Conservation (phyloP, 2,888 invertebrate genomes). For the Lumbricus terrestris region DNA sequence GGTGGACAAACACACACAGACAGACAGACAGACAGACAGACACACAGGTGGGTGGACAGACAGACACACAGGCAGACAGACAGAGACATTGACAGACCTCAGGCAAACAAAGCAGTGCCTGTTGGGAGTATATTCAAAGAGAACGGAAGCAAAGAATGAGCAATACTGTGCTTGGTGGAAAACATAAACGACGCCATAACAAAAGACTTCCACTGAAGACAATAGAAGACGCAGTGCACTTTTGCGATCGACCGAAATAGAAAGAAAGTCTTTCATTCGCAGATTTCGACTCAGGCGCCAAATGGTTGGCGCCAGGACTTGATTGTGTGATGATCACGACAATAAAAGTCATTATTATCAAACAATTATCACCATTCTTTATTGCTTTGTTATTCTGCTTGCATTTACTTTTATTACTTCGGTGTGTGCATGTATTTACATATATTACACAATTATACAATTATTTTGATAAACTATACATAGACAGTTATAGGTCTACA, state of each 20-base stretch:
- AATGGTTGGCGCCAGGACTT: background rate
- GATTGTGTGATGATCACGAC: background rate
- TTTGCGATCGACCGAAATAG: background rate
- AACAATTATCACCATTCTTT: background rate
- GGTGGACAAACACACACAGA: too few relatives aligned
- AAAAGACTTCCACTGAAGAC: background rate
- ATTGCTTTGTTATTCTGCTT: background rate
- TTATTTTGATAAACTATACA: background rate
- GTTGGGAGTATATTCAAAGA: background rate
- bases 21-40: too few relatives aligned
- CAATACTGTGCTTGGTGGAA: background rate
- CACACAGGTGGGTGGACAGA: too few relatives aligned
- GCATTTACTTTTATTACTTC: background rate
- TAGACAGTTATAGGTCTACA: too few relatives aligned
- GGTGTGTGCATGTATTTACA: background rate
- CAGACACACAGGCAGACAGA: too few relatives aligned
- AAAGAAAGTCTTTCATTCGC: background rate
- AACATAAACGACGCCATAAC: too few relatives aligned
- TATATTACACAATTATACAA: background rate
- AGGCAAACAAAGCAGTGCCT: background rate
- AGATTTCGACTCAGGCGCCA: background rate
- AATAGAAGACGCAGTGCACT: background rate
- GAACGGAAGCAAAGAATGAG: background rate
- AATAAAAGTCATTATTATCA: background rate
- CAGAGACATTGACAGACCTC: background rate